Base-by-base conservation (phyloP, 2,113 vertebrate genomes). In the Sterrhoptilus dennistouni region DNA sequence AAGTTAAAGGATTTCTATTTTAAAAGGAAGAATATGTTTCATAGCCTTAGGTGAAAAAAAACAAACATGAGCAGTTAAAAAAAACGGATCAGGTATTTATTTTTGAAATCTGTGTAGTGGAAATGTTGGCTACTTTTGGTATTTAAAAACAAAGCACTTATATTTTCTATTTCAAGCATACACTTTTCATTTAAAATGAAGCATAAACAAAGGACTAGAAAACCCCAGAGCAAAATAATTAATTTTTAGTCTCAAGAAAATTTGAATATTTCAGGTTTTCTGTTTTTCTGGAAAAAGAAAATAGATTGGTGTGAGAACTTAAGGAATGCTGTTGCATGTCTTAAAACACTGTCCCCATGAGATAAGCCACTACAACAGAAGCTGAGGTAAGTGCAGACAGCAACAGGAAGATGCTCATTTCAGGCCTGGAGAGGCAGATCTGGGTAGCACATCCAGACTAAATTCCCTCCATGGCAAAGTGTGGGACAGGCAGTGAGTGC, bases 391-490 rank as follows among this genome's bases (percentile, higher is more conserved):
- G 20, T 5, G 6, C 25, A 71, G 21, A 27, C 5, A 6, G 31
- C 66, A 61, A 31, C 10, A 21, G 10, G 31, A 31, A 12, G 45
- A 52, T 36, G 36, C 25, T 71, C 31, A 14, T 70, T 12, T 12
- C 3, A 36, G 45, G 13, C 31, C 36, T 71, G 45, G 20, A 16
- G 25, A 45, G 22, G 16, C 68, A 53, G 81, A 6, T 44, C 47
- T 52, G 66, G 31, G 6, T 52, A 35, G 15, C 0, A 0, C 25
- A 44, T 31, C 21, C 31, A 31, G 21, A 71, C 9, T 24, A 44
- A 60, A 20, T 17, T 61, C 20, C 54, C 44, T 8, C 20, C 24
- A 7, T 15, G 25, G 45, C 44, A 82, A 59, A 35, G 24, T 20
- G 24, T 23, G 54, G 54, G 24, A 24, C 24, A 60, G 65, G 54